Conservation (phyloP, 2,888 invertebrate genomes). For the Agrochola lota region DNA sequence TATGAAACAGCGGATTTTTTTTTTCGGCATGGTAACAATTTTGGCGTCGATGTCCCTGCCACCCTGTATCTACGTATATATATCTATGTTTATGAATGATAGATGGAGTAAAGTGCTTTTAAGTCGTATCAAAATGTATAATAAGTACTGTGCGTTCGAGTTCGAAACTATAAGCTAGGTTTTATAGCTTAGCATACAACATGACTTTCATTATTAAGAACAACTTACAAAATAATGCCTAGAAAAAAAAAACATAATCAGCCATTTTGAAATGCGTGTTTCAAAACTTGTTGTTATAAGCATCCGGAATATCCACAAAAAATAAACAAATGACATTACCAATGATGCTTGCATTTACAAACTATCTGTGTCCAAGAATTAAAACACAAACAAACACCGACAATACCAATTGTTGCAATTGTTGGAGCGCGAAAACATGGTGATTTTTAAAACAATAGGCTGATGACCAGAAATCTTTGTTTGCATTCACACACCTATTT, state of each 20-base stretch:
- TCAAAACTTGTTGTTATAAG: background rate
- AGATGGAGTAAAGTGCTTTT: no score
- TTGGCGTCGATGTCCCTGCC: no score
- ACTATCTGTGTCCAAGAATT: constrained; percentile 57
- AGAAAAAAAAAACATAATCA: background rate
- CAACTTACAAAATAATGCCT: background rate
- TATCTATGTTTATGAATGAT: no score
- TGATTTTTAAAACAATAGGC: constrained; percentile 58
- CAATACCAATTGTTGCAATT: constrained; percentile 70
- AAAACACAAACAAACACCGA: constrained; percentile 60
- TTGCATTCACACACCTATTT: constrained; percentile 21
- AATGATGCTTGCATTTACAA: constrained; percentile 40
- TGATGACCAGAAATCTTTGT: constrained; percentile 23
- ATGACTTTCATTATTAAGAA: background rate
- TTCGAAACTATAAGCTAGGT: no score
- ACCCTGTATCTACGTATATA: no score
- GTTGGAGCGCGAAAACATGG: constrained; percentile 55
- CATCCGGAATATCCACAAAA: constrained; percentile 7
- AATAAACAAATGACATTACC: constrained; percentile 20
- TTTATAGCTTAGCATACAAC: background rate
- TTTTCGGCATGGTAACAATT: no score
- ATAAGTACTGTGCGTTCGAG: no score
- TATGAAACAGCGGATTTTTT: no score
- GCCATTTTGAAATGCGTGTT: background rate
- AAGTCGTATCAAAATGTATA: no score